Evolutionary conservation across 2,888 invertebrate species (phyloP).

Genomic region (Elmis aenea): DNA sequence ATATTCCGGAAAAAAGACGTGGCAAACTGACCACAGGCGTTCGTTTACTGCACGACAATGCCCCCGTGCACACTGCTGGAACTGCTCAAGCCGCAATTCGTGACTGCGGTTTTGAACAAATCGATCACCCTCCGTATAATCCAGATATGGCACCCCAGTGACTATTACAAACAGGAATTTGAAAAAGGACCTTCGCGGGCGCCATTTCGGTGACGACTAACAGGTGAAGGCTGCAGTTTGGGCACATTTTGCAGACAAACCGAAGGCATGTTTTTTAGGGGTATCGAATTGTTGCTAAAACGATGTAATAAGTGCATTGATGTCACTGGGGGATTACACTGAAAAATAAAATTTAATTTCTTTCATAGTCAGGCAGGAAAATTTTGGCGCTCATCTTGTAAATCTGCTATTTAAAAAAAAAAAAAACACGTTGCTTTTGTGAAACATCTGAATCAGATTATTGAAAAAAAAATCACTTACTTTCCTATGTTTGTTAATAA

Average conservation of each 20-base stretch:
- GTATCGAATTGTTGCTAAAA: not conserved
- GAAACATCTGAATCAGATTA: no score
- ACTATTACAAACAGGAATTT: no score
- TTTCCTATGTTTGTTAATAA: no score
- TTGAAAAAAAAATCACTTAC: no score
- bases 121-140: not conserved
- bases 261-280: not conserved
- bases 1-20: slow-evolving; percentile 6
- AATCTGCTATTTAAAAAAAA: no score
- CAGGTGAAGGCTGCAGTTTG: no score
- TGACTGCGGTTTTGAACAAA: slow-evolving; percentile 3
- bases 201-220: no score
- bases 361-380: slow-evolving; percentile 14
- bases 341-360: slow-evolving; percentile 1
- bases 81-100: slow-evolving; percentile 1
- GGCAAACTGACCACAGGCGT: slow-evolving; percentile 8
- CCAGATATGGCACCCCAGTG: slow-evolving; percentile 1
- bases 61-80: not conserved
- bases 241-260: not conserved
- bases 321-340: slow-evolving; percentile 1
- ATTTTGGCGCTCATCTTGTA: slow-evolving; percentile 21
- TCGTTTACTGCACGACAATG: slow-evolving; percentile 8
- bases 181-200: no score
- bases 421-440: no score
- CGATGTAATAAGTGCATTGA: slow-evolving; percentile 2